A percentile compares a stretch with the other conserved stretches of the same genome.
Evolutionary conservation across 2,888 invertebrate genomes (phyloP).

Genomic region (Morpho deidamia): DNA sequence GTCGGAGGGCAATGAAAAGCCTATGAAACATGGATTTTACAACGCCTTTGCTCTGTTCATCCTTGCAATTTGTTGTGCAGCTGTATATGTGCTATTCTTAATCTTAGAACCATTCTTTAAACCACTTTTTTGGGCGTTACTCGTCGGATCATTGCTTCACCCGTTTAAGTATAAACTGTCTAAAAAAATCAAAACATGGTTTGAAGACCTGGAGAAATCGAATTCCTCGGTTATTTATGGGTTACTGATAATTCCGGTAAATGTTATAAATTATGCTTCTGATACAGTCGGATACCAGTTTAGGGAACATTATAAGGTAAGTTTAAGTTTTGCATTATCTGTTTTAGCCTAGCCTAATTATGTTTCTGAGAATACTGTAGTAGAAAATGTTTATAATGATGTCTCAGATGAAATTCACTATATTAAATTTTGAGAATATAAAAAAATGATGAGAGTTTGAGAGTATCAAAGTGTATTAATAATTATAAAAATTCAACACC

Average conservation of each 20-base stretch:
- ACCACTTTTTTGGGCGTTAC: conserved; percentile 95
- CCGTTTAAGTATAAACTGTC: conserved; percentile 93
- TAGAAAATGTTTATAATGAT: too few species aligned
- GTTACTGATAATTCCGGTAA: conserved; percentile 83
- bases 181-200: conserved; percentile 87
- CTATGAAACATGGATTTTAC: conserved; percentile 94
- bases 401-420: too few species aligned
- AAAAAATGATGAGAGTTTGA: too few species aligned
- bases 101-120: conserved; percentile 95
- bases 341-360: too few species aligned
- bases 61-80: conserved; percentile 82
- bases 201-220: conserved; percentile 82
- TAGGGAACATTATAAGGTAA: conserved; percentile 79
- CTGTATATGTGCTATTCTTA: conserved; percentile 87
- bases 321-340: conserved; percentile 5
- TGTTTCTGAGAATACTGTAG: too few species aligned
- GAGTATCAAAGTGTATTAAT: too few species aligned
- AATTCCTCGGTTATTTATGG: conserved; percentile 81
- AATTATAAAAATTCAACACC: neutral
- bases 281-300: conserved; percentile 86
- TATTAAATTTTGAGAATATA: too few species aligned
- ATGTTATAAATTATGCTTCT: conserved; percentile 85
- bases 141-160: conserved; percentile 98
- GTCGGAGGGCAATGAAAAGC: conserved; percentile 89
- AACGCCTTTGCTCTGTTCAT: conserved; percentile 91